A percentile compares a stretch with the other conserved stretches of the same genome.
Evolutionary conservation across 2,113 vertebrate species (phyloP).

Genomic region (Gopherus flavomarginatus): DNA sequence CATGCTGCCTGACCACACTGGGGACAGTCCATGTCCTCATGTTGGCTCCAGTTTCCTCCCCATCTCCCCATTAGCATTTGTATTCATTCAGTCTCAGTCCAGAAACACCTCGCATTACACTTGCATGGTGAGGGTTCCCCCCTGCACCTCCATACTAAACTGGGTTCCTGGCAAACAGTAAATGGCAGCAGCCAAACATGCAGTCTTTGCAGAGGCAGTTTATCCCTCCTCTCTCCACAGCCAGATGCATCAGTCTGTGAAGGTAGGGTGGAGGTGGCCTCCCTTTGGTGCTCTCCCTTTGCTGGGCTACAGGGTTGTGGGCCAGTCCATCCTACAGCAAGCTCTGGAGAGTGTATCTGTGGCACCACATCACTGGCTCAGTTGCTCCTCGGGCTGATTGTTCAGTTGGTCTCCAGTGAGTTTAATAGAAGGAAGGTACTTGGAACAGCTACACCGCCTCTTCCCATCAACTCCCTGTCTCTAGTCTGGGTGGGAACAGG

Average conservation of each 20-base stretch:
- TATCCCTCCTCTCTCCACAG: rapidly evolving
- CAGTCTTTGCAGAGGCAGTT: not conserved
- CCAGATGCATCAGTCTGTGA: not conserved
- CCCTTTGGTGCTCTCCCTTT: not conserved
- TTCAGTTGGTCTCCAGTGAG: not conserved
- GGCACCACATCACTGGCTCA: not conserved
- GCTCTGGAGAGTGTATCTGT: not conserved
- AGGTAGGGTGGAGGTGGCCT: not conserved
- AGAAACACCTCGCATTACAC: not conserved
- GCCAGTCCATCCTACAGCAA: not conserved
- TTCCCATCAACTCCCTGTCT: not conserved
- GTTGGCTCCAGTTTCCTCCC: not conserved
- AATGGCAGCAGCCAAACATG: not conserved
- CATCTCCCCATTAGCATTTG: not conserved
- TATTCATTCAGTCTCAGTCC: not conserved
- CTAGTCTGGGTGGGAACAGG: not conserved
- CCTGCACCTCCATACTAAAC: not conserved
- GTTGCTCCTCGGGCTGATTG: not conserved
- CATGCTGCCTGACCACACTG: not conserved
- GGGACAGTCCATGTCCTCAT: not conserved
- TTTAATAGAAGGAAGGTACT: not conserved
- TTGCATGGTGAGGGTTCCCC: not conserved
- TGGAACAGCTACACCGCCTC: not conserved
- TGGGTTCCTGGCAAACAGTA: not conserved
- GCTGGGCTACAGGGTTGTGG: not conserved